Evolutionary conservation across 2,888 invertebrate species (phyloP).

Genomic region (Tenthredo livida): DNA sequence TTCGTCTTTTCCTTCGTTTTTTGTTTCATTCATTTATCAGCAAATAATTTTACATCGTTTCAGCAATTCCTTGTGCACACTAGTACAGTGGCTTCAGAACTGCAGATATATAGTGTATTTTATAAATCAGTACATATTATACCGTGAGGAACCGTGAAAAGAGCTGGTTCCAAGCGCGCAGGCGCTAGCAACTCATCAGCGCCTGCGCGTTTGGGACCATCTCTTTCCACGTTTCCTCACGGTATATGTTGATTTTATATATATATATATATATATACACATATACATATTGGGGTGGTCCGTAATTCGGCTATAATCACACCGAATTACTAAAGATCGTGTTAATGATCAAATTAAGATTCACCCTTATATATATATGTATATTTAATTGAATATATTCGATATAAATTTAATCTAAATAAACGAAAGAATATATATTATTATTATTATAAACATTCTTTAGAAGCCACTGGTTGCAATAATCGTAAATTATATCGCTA

Average conservation of each 20-base stretch:
- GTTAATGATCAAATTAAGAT: too few species aligned
- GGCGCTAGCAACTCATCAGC: too few species aligned
- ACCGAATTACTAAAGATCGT: too few species aligned
- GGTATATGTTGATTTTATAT: too few species aligned
- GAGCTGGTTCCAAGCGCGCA: too few species aligned
- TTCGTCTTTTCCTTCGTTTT: background rate
- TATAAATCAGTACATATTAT: background rate
- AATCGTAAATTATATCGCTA: background rate
- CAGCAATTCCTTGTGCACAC: background rate
- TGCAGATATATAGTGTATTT: background rate
- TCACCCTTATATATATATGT: too few species aligned
- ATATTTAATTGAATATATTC: too few species aligned
- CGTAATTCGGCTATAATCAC: too few species aligned
- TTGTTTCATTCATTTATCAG: background rate
- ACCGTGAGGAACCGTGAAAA: too few species aligned
- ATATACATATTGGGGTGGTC: too few species aligned
- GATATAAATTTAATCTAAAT: background rate
- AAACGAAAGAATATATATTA: background rate
- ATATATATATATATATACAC: background rate
- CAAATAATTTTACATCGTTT: background rate
- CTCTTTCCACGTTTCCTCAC: too few species aligned
- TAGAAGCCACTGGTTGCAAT: slow-evolving; percentile 4
- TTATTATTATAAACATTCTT: background rate
- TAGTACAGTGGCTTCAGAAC: slow-evolving; percentile 5
- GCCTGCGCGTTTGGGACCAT: too few species aligned